A percentile compares a stretch with the other conserved stretches of the same genome.
Evolutionary conservation across 2,797 vertebrate genomes (phyloP).

Genomic region (Melanotaenia trifasciata): DNA sequence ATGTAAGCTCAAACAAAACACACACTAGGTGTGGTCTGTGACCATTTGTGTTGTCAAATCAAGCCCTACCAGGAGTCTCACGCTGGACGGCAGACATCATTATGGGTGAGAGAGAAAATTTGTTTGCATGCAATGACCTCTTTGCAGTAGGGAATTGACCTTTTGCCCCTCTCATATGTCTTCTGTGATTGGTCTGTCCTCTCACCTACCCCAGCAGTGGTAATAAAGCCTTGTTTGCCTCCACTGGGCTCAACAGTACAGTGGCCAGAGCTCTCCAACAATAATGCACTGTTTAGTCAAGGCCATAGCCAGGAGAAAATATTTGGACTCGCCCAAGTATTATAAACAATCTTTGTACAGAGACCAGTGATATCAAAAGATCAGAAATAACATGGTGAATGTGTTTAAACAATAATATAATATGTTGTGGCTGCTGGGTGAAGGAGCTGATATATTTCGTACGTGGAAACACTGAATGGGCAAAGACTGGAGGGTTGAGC

Average conservation of each 20-base stretch:
- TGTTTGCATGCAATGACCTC: constrained; percentile 62
- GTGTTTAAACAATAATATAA: constrained; percentile 73
- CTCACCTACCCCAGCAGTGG: constrained; percentile 54
- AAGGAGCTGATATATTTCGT: constrained; percentile 48
- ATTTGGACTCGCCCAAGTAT: constrained; percentile 84
- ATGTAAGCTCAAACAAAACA: constrained; percentile 42
- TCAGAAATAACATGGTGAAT: constrained; percentile 74
- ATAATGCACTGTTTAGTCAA: constrained; percentile 84
- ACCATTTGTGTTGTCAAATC: constrained; percentile 39
- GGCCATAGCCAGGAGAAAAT: constrained; percentile 79
- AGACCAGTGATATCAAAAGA: constrained; percentile 74
- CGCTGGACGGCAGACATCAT: constrained; percentile 22
- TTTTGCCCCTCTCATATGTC: constrained; percentile 56
- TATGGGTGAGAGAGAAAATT: constrained; percentile 45
- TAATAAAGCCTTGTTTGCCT: constrained; percentile 64
- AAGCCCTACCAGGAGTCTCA: constrained; percentile 37
- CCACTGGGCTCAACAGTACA: constrained; percentile 53
- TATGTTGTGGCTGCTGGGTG: constrained; percentile 54
- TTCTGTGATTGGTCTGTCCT: constrained; percentile 34
- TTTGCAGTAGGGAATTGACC: constrained; percentile 42
- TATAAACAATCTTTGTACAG: constrained; percentile 81
- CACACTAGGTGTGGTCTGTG: constrained; percentile 30
- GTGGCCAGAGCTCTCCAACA: constrained; percentile 76
- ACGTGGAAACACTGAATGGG: constrained; percentile 54
- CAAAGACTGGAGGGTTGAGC: constrained; percentile 28